These are phyloP conservation scores for Pegoplata infirma DNA, from an alignment of 2,888 invertebrate genomes.

Conservation along the genomic window DNA sequence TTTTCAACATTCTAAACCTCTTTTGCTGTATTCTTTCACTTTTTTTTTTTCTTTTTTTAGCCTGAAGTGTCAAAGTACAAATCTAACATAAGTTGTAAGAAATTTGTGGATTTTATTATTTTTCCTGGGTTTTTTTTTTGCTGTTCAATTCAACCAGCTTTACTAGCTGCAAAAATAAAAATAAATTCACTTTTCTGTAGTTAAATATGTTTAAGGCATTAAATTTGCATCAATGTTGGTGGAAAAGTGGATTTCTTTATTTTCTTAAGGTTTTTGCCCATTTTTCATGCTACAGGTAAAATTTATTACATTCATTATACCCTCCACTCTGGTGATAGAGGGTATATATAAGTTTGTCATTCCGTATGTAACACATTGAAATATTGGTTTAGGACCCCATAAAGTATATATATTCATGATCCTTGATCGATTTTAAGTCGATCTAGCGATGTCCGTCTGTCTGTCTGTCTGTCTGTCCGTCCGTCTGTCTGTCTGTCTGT, in stretches of 20 bases:
- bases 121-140: constrained; percentile 8
- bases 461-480: too few relatives aligned
- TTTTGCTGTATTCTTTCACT: constrained; percentile 19
- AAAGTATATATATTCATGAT: too few relatives aligned
- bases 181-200: not conserved
- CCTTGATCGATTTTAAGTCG: too few relatives aligned
- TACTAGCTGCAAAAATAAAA: not conserved
- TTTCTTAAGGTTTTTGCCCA: constrained; percentile 5
- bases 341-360: too few relatives aligned
- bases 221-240: constrained; percentile 46
- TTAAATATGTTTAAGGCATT: constrained; percentile 36
- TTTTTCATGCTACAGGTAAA: constrained; percentile 33
- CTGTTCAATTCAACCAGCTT: constrained; percentile 12
- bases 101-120: constrained; percentile 23
- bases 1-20: constrained; percentile 8
- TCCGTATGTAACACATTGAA: too few relatives aligned
- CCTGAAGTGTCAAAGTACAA: constrained; percentile 53
- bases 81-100: constrained; percentile 37
- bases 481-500: too few relatives aligned
- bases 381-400: too few relatives aligned
- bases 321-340: too few relatives aligned
- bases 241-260: not conserved
- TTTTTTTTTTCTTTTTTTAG: constrained; percentile 10
- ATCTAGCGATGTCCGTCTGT: too few relatives aligned
- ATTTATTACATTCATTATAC: constrained; percentile 32